A percentile compares a stretch with the other conserved stretches of the same genome.
Evolutionary conservation across 1,140 invertebrate genomes (phyloP).

Genomic region (Doryteuthis pealeii): DNA sequence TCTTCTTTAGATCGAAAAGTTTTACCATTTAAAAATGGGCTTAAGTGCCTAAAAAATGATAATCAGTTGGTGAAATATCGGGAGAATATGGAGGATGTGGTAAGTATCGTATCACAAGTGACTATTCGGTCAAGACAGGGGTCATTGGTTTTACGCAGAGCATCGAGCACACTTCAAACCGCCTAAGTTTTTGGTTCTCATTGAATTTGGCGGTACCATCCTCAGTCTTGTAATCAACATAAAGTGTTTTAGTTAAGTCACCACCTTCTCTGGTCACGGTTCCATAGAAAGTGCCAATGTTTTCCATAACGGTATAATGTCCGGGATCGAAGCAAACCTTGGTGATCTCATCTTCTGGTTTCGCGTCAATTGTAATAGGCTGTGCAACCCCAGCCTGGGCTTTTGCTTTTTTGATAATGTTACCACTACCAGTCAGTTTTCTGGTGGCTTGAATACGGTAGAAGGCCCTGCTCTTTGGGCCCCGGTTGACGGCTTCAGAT

Average conservation of each 20-base stretch:
- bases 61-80: too few relatives aligned
- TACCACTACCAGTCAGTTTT: constrained; percentile 92
- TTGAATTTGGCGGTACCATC: constrained; percentile 97
- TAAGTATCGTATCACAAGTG: too few relatives aligned
- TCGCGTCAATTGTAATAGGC: constrained; percentile 54
- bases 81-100: too few relatives aligned
- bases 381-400: constrained; percentile 48
- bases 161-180: too few relatives aligned
- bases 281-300: constrained; percentile 91
- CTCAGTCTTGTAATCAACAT: constrained; percentile 93
- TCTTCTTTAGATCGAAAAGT: too few relatives aligned
- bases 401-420: constrained; percentile 79
- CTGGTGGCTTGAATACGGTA: constrained; percentile 96
- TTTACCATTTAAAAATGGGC: too few relatives aligned
- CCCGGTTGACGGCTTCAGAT: constrained; percentile 87
- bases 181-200: too few relatives aligned
- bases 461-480: constrained; percentile 95
- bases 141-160: too few relatives aligned
- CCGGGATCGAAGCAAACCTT: constrained; percentile 91
- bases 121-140: too few relatives aligned
- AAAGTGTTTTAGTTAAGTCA: constrained; percentile 74
- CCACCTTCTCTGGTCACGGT: constrained; percentile 82
- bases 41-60: too few relatives aligned
- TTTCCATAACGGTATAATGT: constrained; percentile 98
- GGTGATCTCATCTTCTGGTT: constrained; percentile 62